Percentiles rank a stretch among this genome's conserved stretches.
Conservation (phyloP, 2,888 invertebrate species). For the Cheiracanthium punctorium region DNA sequence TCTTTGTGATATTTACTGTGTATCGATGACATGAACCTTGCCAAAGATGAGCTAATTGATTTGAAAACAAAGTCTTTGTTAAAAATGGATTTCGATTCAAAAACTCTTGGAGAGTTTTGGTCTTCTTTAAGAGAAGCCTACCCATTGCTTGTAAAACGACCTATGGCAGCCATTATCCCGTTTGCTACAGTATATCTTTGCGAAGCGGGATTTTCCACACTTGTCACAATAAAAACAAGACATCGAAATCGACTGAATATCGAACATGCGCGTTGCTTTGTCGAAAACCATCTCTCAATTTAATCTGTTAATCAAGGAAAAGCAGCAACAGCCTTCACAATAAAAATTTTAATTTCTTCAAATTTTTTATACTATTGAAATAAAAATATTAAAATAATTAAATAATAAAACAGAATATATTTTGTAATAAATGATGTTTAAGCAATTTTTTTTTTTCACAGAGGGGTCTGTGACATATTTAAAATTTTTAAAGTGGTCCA, state of each 20-base stretch:
- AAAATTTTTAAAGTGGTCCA: conserved; percentile 12
- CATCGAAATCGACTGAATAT: too few species aligned
- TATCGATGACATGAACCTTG: conserved; percentile 12
- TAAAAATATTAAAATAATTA: conserved; percentile 52
- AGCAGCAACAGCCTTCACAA: conserved; percentile 44
- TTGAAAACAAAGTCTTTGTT: conserved; percentile 9
- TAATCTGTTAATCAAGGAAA: conserved; percentile 48
- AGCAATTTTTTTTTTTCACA: conserved; percentile 37
- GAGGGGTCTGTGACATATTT: conserved; percentile 12
- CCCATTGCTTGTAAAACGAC: too few species aligned
- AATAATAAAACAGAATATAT: conserved; percentile 23
- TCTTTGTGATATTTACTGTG: conserved; percentile 45
- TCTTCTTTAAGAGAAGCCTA: too few species aligned
- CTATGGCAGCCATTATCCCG: too few species aligned
- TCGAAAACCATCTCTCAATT: too few species aligned
- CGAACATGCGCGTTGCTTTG: too few species aligned
- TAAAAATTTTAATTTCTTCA: conserved; percentile 48
- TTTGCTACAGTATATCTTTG: too few species aligned
- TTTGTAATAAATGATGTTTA: conserved; percentile 38
- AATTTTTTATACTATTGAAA: conserved; percentile 50
- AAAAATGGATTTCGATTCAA: conserved; percentile 3
- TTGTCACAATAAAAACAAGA: too few species aligned
- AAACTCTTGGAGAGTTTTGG: too few species aligned
- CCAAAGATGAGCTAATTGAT: conserved; percentile 12
- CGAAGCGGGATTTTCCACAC: too few species aligned